A percentile compares a stretch with the other conserved stretches of the same genome.
Evolutionary conservation across 2,113 vertebrate genomes (phyloP).

Genomic region (Aspidoscelis tigris): DNA sequence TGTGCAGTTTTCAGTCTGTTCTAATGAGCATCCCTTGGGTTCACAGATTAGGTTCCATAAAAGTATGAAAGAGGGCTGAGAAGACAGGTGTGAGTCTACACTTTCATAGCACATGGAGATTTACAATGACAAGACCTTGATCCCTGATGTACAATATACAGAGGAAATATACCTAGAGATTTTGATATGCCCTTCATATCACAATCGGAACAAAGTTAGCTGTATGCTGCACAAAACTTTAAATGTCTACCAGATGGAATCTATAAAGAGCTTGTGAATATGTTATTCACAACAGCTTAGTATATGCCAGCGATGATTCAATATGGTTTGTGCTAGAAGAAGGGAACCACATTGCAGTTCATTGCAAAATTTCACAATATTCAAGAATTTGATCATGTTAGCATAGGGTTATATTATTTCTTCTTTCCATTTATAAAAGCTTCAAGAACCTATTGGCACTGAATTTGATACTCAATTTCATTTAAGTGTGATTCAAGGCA

Average conservation of each 20-base stretch:
- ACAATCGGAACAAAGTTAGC: slow-evolving; percentile 9
- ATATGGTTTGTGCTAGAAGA: not conserved
- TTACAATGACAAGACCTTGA: slow-evolving; percentile 52
- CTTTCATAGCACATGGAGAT: slow-evolving; percentile 39
- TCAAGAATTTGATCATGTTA: not conserved
- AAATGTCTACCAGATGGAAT: not conserved
- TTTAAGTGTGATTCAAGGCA: not conserved
- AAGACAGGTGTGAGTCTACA: slow-evolving; percentile 6
- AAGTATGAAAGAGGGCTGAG: slow-evolving; percentile 36
- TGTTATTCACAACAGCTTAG: not conserved
- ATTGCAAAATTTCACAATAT: not conserved
- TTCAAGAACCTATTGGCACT: not conserved
- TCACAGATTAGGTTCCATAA: slow-evolving; percentile 55
- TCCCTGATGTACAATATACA: slow-evolving; percentile 54
- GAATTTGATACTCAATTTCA: not conserved
- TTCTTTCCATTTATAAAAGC: slow-evolving; percentile 7
- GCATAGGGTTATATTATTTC: not conserved
- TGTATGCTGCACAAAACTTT: not conserved
- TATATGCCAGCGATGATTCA: slow-evolving; percentile 15
- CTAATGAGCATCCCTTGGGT: slow-evolving; percentile 56
- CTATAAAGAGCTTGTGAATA: slow-evolving; percentile 34
- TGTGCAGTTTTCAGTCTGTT: slow-evolving; percentile 54
- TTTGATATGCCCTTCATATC: slow-evolving; percentile 40
- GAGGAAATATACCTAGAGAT: slow-evolving; percentile 26
- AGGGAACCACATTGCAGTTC: not conserved